phyloP scores from a whole-genome alignment of 2,113 vertebrate genomes.

The Lophochroa leadbeateri region DNA sequence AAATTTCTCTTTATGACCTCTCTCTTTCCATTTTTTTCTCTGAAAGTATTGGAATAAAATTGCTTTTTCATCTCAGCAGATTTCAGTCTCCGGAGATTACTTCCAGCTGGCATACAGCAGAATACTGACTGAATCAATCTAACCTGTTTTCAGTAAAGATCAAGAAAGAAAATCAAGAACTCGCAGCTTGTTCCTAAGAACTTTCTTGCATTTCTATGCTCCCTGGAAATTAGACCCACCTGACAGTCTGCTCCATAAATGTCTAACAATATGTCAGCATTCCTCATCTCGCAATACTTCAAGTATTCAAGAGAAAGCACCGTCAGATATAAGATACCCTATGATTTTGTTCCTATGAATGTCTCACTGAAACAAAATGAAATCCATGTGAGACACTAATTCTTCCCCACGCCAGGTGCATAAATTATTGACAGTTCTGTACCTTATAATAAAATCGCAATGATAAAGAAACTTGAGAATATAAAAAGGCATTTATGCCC shows the following conservation, averaged over 20 bases:
- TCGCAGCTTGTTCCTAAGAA: neutral
- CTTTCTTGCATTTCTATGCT: neutral
- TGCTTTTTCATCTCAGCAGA: neutral
- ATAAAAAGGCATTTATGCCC: neutral
- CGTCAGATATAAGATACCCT: neutral
- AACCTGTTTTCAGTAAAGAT: neutral
- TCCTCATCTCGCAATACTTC: neutral
- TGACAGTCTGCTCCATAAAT: neutral
- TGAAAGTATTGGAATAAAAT: neutral
- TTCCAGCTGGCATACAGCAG: neutral
- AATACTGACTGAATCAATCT: neutral
- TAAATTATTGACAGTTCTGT: neutral
- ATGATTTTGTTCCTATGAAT: neutral
- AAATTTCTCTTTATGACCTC: neutral
- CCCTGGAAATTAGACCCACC: neutral
- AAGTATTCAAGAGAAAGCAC: neutral
- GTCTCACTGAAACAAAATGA: neutral
- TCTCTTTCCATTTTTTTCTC: neutral
- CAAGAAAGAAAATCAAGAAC: neutral
- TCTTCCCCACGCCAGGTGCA: neutral
- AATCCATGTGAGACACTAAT: neutral
- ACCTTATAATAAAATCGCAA: neutral
- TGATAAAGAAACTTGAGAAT: neutral
- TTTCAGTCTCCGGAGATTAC: neutral
- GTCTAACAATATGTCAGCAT: neutral